phyloP scores from a whole-genome alignment of 2,113 vertebrate genomes.

The Toxotes jaculatrix region DNA sequence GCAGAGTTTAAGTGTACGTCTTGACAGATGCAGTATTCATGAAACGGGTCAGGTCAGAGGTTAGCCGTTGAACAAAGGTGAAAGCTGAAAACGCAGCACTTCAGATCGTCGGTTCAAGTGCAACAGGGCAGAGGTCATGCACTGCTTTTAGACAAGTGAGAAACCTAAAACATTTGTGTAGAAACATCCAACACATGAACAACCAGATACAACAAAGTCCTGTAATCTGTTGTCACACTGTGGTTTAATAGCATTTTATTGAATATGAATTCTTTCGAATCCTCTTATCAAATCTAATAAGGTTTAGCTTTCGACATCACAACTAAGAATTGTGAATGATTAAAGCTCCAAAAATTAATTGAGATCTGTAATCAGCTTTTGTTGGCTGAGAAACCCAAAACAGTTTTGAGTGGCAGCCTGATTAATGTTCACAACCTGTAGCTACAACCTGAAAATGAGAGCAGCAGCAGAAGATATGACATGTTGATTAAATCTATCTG shows the following conservation, averaged over 20 bases:
- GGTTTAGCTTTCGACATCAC: neutral
- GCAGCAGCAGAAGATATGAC: neutral
- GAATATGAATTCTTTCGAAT: neutral
- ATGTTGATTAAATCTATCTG: neutral
- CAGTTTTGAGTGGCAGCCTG: constrained; percentile 9
- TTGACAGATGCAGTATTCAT: constrained; percentile 31
- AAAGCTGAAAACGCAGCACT: constrained; percentile 29
- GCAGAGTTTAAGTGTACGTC: constrained; percentile 39
- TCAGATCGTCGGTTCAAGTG: neutral
- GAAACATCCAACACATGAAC: neutral
- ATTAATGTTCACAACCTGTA: neutral
- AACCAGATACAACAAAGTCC: neutral
- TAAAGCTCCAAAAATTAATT: neutral
- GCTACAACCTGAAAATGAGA: constrained; percentile 2
- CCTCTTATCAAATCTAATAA: neutral
- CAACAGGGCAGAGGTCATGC: neutral
- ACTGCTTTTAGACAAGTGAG: neutral
- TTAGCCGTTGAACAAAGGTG: constrained; percentile 41
- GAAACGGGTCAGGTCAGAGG: constrained; percentile 41
- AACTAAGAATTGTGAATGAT: neutral
- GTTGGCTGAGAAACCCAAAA: neutral
- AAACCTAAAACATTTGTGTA: neutral
- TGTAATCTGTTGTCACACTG: too few species aligned
- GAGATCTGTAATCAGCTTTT: neutral
- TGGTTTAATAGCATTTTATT: neutral